Conservation (phyloP, 2,797 vertebrate species). For the Sciaenops ocellatus region DNA sequence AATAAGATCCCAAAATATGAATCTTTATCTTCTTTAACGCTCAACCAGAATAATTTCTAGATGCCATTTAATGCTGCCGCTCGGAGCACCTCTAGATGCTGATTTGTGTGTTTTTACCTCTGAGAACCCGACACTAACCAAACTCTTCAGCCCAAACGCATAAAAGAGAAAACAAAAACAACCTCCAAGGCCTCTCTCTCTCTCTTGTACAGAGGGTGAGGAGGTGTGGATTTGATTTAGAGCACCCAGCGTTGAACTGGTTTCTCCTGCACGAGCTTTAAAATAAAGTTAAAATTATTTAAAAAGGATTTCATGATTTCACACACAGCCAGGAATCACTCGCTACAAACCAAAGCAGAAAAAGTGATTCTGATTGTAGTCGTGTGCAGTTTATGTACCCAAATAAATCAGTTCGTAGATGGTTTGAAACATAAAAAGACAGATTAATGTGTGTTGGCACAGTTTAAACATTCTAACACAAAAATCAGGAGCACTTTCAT, state of each 20-base stretch:
- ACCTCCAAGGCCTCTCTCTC: slow-evolving; percentile 30
- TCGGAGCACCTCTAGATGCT: slow-evolving; percentile 27
- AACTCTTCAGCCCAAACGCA: slow-evolving; percentile 4
- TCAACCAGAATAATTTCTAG: slow-evolving; percentile 56
- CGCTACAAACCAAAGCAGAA: slow-evolving; percentile 1
- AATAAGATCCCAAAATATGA: slow-evolving; percentile 70
- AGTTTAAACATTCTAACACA: slow-evolving; percentile 63
- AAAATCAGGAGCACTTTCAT: slow-evolving; percentile 53
- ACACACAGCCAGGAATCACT: slow-evolving; percentile 11
- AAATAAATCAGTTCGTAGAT: slow-evolving; percentile 10
- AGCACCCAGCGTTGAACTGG: slow-evolving; percentile 56
- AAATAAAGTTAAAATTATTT: slow-evolving; percentile 39
- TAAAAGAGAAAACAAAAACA: neutral
- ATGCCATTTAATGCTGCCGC: slow-evolving; percentile 67
- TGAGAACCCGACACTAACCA: slow-evolving; percentile 32
- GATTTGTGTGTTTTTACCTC: slow-evolving; percentile 52
- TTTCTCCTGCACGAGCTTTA: slow-evolving; percentile 18
- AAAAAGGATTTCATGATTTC: neutral
- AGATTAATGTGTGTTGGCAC: slow-evolving; percentile 50
- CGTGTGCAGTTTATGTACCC: slow-evolving; percentile 26
- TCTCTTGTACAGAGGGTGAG: slow-evolving; percentile 32
- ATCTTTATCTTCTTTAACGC: slow-evolving; percentile 54
- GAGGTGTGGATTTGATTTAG: slow-evolving; percentile 40
- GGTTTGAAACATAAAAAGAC: slow-evolving; percentile 17
- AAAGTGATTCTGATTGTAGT: slow-evolving; percentile 50